These are phyloP conservation scores for human (Homo sapiens) DNA, from an alignment of 2,113 vertebrate genomes.

Conservation along the genomic window DNA sequence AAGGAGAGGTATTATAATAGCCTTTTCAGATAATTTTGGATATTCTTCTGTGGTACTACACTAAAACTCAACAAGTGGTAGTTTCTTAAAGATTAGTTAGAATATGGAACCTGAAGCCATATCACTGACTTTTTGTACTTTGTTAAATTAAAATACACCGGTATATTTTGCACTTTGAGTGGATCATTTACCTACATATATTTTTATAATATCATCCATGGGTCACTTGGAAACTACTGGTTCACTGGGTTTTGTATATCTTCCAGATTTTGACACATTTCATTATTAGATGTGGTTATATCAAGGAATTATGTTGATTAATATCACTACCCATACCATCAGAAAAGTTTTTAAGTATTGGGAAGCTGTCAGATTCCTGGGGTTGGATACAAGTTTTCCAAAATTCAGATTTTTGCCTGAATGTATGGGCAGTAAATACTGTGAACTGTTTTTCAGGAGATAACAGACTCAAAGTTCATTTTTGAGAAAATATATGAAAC, in stretches of 20 bases:
- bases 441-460: neutral
- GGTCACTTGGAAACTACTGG: slow-evolving; percentile 1
- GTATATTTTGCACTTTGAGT: neutral
- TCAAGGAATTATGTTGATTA: neutral
- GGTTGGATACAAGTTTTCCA: neutral
- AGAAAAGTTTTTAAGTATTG: neutral
- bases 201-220: neutral
- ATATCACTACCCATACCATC: neutral
- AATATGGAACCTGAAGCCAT: neutral
- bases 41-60: neutral
- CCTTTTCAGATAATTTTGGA: neutral
- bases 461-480: neutral
- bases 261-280: neutral
- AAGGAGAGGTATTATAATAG: neutral
- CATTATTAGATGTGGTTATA: slow-evolving; percentile 14
- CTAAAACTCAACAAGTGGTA: neutral
- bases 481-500: neutral
- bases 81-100: slow-evolving; percentile 2
- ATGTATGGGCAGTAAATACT: neutral
- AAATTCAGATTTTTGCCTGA: slow-evolving; percentile 32
- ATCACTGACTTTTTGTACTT: neutral
- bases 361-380: neutral
- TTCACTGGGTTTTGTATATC: neutral
- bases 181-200: neutral
- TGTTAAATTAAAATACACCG: neutral